Evolutionary conservation across 2,888 invertebrate species (phyloP).

Genomic region (Troglohyphantes excavatus): DNA sequence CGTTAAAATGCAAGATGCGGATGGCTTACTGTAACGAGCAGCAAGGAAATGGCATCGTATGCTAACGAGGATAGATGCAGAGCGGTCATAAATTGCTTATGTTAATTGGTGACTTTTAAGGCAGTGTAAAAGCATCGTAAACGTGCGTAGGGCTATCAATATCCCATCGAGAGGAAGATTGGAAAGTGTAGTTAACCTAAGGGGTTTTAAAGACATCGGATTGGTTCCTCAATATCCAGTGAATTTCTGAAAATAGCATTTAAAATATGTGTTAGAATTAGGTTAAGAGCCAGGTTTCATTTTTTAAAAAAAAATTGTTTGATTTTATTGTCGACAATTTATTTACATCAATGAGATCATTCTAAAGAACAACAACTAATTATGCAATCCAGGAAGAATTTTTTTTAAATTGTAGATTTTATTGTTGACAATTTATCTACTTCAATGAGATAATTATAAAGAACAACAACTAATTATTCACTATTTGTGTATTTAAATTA

Average conservation of each 20-base stretch:
- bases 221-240: neutral
- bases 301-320: too few relatives aligned
- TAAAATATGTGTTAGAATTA: too few relatives aligned
- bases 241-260: neutral
- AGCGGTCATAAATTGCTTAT: neutral
- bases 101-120: neutral
- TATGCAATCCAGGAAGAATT: too few relatives aligned
- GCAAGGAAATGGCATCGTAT: neutral
- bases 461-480: too few relatives aligned
- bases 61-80: neutral
- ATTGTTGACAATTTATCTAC: too few relatives aligned
- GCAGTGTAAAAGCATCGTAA: neutral
- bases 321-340: too few relatives aligned
- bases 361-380: too few relatives aligned
- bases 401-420: too few relatives aligned
- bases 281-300: too few relatives aligned
- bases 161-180: conserved; percentile 16
- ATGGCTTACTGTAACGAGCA: neutral
- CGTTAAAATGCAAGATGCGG: neutral
- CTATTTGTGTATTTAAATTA: too few relatives aligned
- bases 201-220: neutral
- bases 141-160: neutral
- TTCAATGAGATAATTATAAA: too few relatives aligned
- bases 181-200: neutral
- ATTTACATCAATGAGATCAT: too few relatives aligned